Base-by-base conservation (phyloP, 2,888 invertebrate genomes). In the Polydrusus pterygomalis region DNA sequence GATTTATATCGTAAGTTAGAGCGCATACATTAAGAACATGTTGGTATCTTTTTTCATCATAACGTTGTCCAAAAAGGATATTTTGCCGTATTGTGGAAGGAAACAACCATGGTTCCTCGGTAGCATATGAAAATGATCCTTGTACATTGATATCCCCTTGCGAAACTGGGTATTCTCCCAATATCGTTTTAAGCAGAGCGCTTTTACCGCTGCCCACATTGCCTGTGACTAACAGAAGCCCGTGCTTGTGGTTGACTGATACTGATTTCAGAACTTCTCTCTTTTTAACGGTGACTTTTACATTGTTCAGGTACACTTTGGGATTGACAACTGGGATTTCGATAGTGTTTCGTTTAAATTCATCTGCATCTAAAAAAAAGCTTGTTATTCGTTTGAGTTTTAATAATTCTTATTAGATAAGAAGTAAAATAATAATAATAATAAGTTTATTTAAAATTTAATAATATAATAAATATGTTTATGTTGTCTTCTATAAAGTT, bases 191-290 rank as follows among this genome's bases (percentile, higher is more conserved):
- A 7, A 85, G 75, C 9, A 85, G 40, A 8, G 82, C 78, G 9
- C 80, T 82, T 77, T 85, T 85, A 10, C 85, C 85, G 74, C 83
- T 82, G 0, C 84, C 85, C 13, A 93, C 91, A 1, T 90, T 88
- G 11, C 93, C 93, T 49, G 92, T 89, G 17, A 93, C 84, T 25
- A 91, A 90, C 47, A 88, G 85, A 3, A 90, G 78, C 43, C 89
- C 84, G 5, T 79, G 72, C 7, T 89, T 87, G 0, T 90, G 82
- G n/a, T 84, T 83, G 17, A 90, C 76, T 7, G 86, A 88, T 2
- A 90, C 81, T 67, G 89, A 84, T 74, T 84, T 85, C 7, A 91
- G 80, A 0, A 90, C 25, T 84, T 81, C 68, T 79, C 79, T 17
- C 80, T 84, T 63, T 82, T 82, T 69, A 10, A 83, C 78, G n/a